phyloP scores from a whole-genome alignment of 2,888 invertebrate species.

The Liodrosophila aerea region DNA sequence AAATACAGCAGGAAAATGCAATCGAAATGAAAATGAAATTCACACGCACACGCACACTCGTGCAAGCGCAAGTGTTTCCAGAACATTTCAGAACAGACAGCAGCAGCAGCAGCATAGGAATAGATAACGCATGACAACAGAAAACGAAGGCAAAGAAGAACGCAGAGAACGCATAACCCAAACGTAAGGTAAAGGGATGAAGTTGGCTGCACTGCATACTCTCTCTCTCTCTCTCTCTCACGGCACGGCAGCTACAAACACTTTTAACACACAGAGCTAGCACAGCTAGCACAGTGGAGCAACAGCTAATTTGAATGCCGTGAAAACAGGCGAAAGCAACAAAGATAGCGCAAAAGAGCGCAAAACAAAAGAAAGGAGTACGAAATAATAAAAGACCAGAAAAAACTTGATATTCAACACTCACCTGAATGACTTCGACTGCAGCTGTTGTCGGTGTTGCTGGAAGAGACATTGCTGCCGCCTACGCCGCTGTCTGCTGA shows the following conservation, averaged over 20 bases:
- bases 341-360: slow-evolving; percentile 16
- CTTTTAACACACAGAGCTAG: slow-evolving; percentile 17
- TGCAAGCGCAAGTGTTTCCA: slow-evolving; percentile 42
- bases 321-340: slow-evolving; percentile 31
- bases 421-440: slow-evolving; percentile 77
- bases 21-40: slow-evolving; percentile 3
- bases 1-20: slow-evolving; percentile 30
- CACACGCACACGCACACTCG: slow-evolving; percentile 17
- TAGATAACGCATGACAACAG: slow-evolving; percentile 7
- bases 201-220: slow-evolving; percentile 18
- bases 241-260: slow-evolving; percentile 43
- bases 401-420: slow-evolving; percentile 55
- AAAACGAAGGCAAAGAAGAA: slow-evolving; percentile 2
- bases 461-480: slow-evolving; percentile 66
- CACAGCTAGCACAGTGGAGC: slow-evolving; percentile 31
- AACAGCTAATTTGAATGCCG: slow-evolving; percentile 1
- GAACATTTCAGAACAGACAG: slow-evolving; percentile 28
- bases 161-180: slow-evolving; percentile 2
- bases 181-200: slow-evolving; percentile 44
- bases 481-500: slow-evolving; percentile 68
- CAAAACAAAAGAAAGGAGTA: slow-evolving; percentile 12
- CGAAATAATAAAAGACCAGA: background rate
- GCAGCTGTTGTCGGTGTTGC: slow-evolving; percentile 77
- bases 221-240: background rate
- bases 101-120: too few species aligned